phyloP scores from a whole-genome alignment of 2,888 invertebrate genomes.

The Andrena chrysosceles region DNA sequence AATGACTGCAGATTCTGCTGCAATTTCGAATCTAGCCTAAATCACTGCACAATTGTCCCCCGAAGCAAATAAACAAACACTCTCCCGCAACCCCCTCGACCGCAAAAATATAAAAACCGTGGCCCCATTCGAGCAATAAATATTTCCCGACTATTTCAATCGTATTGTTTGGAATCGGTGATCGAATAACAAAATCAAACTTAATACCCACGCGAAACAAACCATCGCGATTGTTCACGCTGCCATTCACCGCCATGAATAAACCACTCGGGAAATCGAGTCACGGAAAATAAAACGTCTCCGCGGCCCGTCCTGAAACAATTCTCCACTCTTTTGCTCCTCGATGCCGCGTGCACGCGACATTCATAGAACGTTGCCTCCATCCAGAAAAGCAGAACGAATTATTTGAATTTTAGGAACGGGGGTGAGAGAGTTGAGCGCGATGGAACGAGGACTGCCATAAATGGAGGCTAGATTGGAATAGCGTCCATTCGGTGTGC shows the following conservation, averaged over 20 bases:
- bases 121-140: no score
- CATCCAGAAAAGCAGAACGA: constrained; percentile 7
- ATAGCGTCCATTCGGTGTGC: constrained; percentile 2
- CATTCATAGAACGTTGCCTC: constrained; percentile 8
- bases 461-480: constrained; percentile 19
- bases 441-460: background rate
- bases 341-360: constrained; percentile 4
- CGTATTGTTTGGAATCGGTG: background rate
- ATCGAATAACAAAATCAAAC: background rate
- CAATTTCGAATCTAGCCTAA: no score
- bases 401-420: constrained; percentile 3
- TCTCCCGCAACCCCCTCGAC: no score
- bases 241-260: constrained; percentile 3
- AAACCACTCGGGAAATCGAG: constrained; percentile 4
- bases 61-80: no score
- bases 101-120: background rate
- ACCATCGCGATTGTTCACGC: background rate
- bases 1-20: no score
- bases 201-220: background rate
- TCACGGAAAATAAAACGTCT: constrained; percentile 10
- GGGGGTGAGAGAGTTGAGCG: no score
- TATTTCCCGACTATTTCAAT: background rate
- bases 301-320: constrained; percentile 19
- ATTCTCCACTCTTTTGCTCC: constrained; percentile 6
- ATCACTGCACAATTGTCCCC: no score